Percentiles rank a stretch among this genome's conserved stretches.
Evolutionary conservation across 1,140 invertebrate genomes (phyloP).

Genomic region (Dolichoris vasculosae): DNA sequence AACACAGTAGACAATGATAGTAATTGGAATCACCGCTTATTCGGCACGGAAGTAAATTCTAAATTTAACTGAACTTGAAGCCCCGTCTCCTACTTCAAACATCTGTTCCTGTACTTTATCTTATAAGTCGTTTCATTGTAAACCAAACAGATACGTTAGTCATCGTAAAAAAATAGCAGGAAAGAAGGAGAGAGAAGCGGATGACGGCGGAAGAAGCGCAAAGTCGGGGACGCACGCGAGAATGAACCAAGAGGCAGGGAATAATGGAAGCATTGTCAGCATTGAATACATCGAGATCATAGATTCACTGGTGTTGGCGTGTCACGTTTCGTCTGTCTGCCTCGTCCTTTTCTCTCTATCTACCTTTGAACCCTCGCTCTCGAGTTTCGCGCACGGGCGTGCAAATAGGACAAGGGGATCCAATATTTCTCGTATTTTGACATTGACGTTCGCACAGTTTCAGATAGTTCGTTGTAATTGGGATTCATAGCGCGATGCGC

Average conservation of each 20-base stretch:
- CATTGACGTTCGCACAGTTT: neutral
- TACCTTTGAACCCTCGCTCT: neutral
- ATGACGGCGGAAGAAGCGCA: neutral
- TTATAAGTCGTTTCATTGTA: neutral
- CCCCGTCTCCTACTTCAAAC: neutral
- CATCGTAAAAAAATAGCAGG: neutral
- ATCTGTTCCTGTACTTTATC: neutral
- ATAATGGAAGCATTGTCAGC: slow-evolving; percentile 22
- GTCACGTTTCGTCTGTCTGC: neutral
- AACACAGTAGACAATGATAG: neutral
- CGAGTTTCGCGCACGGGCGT: neutral
- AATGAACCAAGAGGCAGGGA: neutral
- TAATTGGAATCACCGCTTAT: neutral
- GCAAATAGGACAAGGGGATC: neutral
- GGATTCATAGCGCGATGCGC: neutral
- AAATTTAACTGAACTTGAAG: slow-evolving; percentile 15
- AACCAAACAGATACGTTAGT: neutral
- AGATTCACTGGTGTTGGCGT: neutral
- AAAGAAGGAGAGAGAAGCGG: neutral
- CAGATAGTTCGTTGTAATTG: neutral
- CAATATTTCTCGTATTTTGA: neutral
- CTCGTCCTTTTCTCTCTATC: neutral
- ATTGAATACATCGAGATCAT: slow-evolving; percentile 32
- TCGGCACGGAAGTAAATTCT: slow-evolving; percentile 10
- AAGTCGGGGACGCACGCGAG: neutral